Evolutionary conservation across 2,888 invertebrate species (phyloP).

Genomic region (Cantharis nigra): DNA sequence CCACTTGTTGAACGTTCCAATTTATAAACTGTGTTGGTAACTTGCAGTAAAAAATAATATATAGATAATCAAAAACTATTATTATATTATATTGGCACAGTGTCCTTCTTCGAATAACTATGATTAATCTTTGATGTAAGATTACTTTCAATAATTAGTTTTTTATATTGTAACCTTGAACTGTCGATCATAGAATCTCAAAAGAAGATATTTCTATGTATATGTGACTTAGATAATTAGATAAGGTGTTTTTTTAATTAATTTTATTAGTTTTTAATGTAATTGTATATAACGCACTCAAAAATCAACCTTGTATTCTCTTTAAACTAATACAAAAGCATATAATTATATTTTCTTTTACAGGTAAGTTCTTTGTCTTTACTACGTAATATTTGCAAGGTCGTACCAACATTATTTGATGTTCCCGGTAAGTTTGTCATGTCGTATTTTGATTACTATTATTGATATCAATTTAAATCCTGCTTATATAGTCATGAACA

Average conservation of each 20-base stretch:
- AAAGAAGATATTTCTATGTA: slow-evolving; percentile 19
- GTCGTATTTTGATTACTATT: slow-evolving; percentile 27
- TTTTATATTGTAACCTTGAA: slow-evolving; percentile 20
- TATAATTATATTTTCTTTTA: slow-evolving; percentile 40
- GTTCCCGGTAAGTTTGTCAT: slow-evolving; percentile 31
- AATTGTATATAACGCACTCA: slow-evolving; percentile 11
- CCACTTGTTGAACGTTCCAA: slow-evolving; percentile 39
- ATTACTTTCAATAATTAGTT: slow-evolving; percentile 24
- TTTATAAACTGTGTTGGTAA: slow-evolving; percentile 10
- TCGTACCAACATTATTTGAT: slow-evolving; percentile 31
- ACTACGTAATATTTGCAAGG: slow-evolving; percentile 36
- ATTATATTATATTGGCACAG: neutral
- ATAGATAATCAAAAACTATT: slow-evolving; percentile 3
- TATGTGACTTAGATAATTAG: slow-evolving; percentile 19
- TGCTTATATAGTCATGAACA: slow-evolving; percentile 12
- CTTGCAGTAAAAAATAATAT: neutral
- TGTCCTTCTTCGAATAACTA: slow-evolving; percentile 19
- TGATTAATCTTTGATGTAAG: slow-evolving; percentile 20
- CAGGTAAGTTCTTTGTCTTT: slow-evolving; percentile 41
- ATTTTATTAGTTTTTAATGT: slow-evolving; percentile 8
- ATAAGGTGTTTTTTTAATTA: slow-evolving; percentile 10
- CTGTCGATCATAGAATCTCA: slow-evolving; percentile 21
- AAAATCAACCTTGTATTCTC: slow-evolving; percentile 25
- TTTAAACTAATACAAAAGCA: slow-evolving; percentile 19
- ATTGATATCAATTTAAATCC: slow-evolving; percentile 28